Evolutionary conservation across 1,140 invertebrate genomes (phyloP).

Genomic region (Solen grandis): DNA sequence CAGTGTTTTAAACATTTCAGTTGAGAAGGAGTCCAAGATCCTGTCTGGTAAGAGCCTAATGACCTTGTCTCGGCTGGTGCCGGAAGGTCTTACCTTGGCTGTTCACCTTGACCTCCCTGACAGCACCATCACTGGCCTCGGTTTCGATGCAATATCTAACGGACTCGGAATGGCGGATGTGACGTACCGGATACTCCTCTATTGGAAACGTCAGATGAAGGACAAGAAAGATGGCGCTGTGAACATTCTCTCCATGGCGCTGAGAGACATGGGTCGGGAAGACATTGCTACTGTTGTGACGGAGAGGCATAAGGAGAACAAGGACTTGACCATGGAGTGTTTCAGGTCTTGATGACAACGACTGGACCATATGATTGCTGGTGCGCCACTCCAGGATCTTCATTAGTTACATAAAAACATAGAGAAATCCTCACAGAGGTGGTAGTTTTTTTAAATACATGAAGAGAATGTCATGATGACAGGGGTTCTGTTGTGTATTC

Average conservation of each 20-base stretch:
- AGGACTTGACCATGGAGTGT: slow-evolving; percentile 73
- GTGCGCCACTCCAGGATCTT: too few species aligned
- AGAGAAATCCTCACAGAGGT: too few species aligned
- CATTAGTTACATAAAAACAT: too few species aligned
- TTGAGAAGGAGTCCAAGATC: slow-evolving; percentile 75
- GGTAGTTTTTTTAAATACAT: too few species aligned
- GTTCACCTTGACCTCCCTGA: slow-evolving; percentile 79
- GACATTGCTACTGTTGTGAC: slow-evolving; percentile 71
- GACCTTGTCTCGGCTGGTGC: slow-evolving; percentile 72
- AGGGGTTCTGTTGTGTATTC: too few species aligned
- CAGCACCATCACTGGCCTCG: slow-evolving; percentile 79
- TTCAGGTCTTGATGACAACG: slow-evolving; percentile 32
- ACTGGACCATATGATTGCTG: too few species aligned
- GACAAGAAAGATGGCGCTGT: slow-evolving; percentile 73
- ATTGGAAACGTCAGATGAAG: slow-evolving; percentile 77
- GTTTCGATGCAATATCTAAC: slow-evolving; percentile 79
- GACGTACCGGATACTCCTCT: slow-evolving; percentile 79
- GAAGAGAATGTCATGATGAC: too few species aligned
- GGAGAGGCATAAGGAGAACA: slow-evolving; percentile 70
- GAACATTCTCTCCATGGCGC: slow-evolving; percentile 65
- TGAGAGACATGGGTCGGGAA: slow-evolving; percentile 73
- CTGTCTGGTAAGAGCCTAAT: slow-evolving; percentile 76
- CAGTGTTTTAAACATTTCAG: too few species aligned
- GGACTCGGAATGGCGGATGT: slow-evolving; percentile 76
- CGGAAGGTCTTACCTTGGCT: slow-evolving; percentile 78